Evolutionary conservation across 2,797 vertebrate genomes (phyloP), one percentile per base, ranked within the genome.

Genomic region (Botia almorhae): DNA sequence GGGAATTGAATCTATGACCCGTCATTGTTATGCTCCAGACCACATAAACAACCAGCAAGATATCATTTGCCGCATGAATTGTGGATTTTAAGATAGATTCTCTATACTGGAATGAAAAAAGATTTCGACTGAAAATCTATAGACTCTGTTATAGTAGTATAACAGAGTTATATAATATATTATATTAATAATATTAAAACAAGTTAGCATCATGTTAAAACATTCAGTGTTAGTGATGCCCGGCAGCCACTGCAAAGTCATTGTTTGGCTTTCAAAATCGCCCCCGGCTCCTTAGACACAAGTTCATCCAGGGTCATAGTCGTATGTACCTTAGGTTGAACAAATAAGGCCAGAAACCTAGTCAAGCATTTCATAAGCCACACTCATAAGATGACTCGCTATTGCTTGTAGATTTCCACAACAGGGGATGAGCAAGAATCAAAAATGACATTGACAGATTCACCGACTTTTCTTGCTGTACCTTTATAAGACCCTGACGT

Each of bases 321-420:
- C 0, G 1, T 26, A 43, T 64, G 72, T 53, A 26, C 48, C 21
- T 51, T 10, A 7, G 61, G 50, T 80, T 21, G 55, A 56, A 78
- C 50, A 14, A 73, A 39, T 60, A 55, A 63, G 26, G 51, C 51
- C 78, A 80, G 26, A 63, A 46, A 72, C 14, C 48, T 58, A 71
- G 46, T 64, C n/a, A 39, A 26, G 4, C 10, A 21, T 53, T 10
- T 53, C 12, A 21, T 55, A 51, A 65, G 55, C 13, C 21, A 29
- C 26, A 29, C 23, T 74, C 53, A 17, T 33, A 36, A 26, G 63
- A 63, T 33, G 60, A 75, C 55, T 69, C 21, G 68, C 48, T 48
- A 5, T 6, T n/a, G n/a, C n/a, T n/a, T n/a, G n/a, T n/a, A n/a
- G n/a, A n/a, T 50, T 64, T 64, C 7, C 26, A 36, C 61, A 64